Conservation (phyloP, 2,113 vertebrate species). For the Ptychochromis oligacanthus region DNA sequence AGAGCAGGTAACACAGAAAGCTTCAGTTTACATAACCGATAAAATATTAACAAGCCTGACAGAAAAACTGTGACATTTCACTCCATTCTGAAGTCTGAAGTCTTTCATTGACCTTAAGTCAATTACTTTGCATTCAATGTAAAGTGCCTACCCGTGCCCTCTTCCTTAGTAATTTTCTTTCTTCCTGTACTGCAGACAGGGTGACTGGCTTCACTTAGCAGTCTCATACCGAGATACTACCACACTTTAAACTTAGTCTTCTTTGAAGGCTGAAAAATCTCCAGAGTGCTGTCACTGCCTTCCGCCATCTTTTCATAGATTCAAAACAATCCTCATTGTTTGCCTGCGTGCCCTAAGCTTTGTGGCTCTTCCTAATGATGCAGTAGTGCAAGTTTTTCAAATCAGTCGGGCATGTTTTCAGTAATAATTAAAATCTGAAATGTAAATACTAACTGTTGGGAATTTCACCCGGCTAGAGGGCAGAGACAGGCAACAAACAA, state of each 20-base stretch:
- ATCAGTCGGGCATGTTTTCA: background rate
- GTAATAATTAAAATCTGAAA: background rate
- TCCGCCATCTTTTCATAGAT: background rate
- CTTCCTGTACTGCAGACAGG: background rate
- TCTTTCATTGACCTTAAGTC: background rate
- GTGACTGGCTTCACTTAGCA: slow-evolving; percentile 7
- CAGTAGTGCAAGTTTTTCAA: background rate
- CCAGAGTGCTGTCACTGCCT: background rate
- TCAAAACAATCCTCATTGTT: background rate
- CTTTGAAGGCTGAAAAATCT: slow-evolving; percentile 3
- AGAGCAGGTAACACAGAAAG: background rate
- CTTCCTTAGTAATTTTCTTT: slow-evolving; percentile 2
- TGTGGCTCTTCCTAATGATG: background rate
- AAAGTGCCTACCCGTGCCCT: background rate
- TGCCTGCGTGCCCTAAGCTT: background rate
- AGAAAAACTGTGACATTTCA: slow-evolving; percentile 6
- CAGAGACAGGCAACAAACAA: slow-evolving; percentile 30
- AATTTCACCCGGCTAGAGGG: background rate
- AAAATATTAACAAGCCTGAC: background rate
- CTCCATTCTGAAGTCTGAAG: slow-evolving; percentile 2
- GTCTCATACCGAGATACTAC: background rate
- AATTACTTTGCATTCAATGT: slow-evolving; percentile 13
- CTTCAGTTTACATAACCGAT: background rate
- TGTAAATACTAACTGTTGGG: background rate
- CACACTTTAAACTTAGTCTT: background rate